Conservation (phyloP, 1,140 invertebrate species). For the Piezodorus guildinii region DNA sequence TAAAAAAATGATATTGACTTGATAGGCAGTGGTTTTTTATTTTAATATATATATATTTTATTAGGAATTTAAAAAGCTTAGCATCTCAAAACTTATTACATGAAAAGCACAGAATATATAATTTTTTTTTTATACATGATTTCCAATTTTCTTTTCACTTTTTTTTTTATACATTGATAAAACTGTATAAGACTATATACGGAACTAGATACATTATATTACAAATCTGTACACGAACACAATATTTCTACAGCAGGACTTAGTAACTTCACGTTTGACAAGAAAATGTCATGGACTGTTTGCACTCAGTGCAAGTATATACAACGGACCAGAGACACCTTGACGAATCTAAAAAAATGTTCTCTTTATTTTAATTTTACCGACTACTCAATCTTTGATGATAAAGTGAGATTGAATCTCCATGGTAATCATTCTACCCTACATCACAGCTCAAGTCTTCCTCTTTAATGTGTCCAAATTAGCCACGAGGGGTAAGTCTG, state of each 20-base stretch:
- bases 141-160: background rate
- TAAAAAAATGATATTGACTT: constrained; percentile 2
- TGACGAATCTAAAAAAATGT: too few relatives aligned
- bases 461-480: background rate
- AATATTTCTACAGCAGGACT: constrained; percentile 9
- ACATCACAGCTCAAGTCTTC: constrained; percentile 9
- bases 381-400: too few relatives aligned
- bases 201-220: constrained; percentile 6
- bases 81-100: background rate
- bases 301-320: constrained; percentile 3
- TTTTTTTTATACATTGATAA: constrained; percentile 1
- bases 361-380: too few relatives aligned
- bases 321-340: too few relatives aligned
- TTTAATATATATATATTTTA: background rate
- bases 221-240: constrained; percentile 11
- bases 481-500: too few relatives aligned
- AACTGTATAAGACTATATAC: background rate
- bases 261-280: constrained; percentile 6
- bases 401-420: too few relatives aligned
- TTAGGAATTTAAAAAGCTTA: constrained; percentile 1
- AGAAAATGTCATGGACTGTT: constrained; percentile 12
- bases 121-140: too few relatives aligned
- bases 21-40: background rate
- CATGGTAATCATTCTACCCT: background rate
- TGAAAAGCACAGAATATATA: too few relatives aligned